phyloP scores from a whole-genome alignment of 2,113 vertebrate species.

The Otus sunia region DNA sequence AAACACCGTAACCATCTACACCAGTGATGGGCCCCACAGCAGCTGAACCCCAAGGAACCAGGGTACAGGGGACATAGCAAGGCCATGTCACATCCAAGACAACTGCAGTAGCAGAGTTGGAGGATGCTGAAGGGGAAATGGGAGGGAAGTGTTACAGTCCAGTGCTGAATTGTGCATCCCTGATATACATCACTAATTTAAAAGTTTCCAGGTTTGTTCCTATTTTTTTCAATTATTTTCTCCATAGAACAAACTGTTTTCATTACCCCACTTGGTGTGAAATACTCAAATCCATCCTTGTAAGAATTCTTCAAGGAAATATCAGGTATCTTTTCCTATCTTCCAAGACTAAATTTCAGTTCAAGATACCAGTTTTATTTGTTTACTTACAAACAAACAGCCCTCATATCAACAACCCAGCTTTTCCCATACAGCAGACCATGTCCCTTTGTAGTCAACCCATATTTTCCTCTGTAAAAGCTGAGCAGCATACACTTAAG shows the following conservation, averaged over 20 bases:
- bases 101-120: neutral
- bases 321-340: neutral
- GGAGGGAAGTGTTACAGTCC: neutral
- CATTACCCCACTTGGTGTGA: neutral
- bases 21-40: neutral
- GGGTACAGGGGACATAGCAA: accelerated
- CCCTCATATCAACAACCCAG: neutral
- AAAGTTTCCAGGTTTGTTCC: neutral
- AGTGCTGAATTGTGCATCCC: neutral
- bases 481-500: neutral
- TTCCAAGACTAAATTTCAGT: neutral
- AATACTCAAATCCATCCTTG: neutral
- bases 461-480: neutral
- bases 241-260: neutral
- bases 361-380: neutral
- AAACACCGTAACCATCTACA: neutral
- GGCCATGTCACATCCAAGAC: neutral
- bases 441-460: neutral
- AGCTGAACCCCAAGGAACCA: neutral
- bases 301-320: neutral
- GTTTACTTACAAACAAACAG: neutral
- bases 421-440: neutral
- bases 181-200: neutral
- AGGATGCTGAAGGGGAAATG: neutral
- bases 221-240: neutral